These are phyloP conservation scores for Chrysoperla carnea DNA, from an alignment of 1,140 invertebrate genomes.

Conservation along the genomic window DNA sequence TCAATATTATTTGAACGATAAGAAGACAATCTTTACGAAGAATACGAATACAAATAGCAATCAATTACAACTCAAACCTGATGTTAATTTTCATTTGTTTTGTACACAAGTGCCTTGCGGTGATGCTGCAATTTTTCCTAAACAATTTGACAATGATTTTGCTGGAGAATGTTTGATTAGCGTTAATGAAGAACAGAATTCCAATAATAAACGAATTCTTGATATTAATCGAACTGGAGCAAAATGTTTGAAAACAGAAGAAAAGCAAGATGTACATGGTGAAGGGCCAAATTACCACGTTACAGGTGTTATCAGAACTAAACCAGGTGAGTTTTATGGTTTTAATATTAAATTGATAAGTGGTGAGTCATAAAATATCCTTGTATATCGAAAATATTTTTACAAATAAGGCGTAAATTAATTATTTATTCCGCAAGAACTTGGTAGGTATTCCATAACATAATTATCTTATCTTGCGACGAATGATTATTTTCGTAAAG, in stretches of 20 bases:
- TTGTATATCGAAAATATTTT: too few species aligned
- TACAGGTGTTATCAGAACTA: constrained; percentile 60
- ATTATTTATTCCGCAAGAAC: too few species aligned
- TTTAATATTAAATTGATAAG: too few species aligned
- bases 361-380: too few species aligned
- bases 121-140: constrained; percentile 79
- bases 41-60: constrained; percentile 13
- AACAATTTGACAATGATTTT: constrained; percentile 19
- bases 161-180: constrained; percentile 15
- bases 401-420: too few species aligned
- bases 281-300: constrained; percentile 47
- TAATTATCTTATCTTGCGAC: too few species aligned
- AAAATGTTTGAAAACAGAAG: constrained; percentile 47
- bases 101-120: constrained; percentile 82
- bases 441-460: too few species aligned
- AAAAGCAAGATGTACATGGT: constrained; percentile 30
- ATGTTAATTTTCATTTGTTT: constrained; percentile 67
- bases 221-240: constrained; percentile 77
- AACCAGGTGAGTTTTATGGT: constrained; percentile 59
- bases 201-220: constrained; percentile 6
- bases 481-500: too few species aligned
- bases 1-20: constrained; percentile 17
- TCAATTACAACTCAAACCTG: constrained; percentile 32
- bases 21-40: constrained; percentile 20
- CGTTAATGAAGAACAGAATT: constrained; percentile 6